Conservation (phyloP, 2,888 invertebrate species). For the Orthosia gothica region DNA sequence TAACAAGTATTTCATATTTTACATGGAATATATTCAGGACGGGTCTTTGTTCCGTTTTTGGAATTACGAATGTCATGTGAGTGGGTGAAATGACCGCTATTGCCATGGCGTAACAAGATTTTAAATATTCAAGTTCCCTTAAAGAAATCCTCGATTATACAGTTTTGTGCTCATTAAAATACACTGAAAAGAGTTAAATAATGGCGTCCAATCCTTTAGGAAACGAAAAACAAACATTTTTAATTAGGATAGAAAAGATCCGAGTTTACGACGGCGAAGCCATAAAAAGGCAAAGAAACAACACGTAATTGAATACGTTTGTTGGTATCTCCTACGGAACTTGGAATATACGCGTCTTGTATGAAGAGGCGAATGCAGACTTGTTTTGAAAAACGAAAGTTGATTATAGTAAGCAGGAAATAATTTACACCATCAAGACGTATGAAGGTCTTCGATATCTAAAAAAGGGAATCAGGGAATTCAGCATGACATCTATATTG, state of each 20-base stretch:
- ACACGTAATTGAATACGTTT: constrained; percentile 59
- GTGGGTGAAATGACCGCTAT: too few relatives aligned
- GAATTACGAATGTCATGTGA: too few relatives aligned
- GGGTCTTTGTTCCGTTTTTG: too few relatives aligned
- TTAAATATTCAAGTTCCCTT: too few relatives aligned
- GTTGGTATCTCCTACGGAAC: constrained; percentile 27
- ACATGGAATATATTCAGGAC: too few relatives aligned
- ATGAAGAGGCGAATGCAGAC: constrained; percentile 10
- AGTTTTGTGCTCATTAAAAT: constrained; percentile 32
- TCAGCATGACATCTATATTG: too few relatives aligned
- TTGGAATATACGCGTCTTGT: constrained; percentile 10
- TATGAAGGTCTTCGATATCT: too few relatives aligned
- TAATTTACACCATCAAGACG: too few relatives aligned
- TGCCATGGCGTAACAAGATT: too few relatives aligned
- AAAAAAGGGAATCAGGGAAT: too few relatives aligned
- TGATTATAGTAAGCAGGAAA: too few relatives aligned
- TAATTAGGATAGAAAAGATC: constrained; percentile 61
- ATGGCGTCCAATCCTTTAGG: constrained; percentile 54
- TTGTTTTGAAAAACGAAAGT: neutral
- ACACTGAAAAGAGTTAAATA: constrained; percentile 32
- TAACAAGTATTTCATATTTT: too few relatives aligned
- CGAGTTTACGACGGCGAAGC: constrained; percentile 51
- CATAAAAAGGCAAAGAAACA: constrained; percentile 57
- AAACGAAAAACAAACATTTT: constrained; percentile 59
- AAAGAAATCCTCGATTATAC: neutral